These are phyloP conservation scores for Crypturellus undulatus DNA, from an alignment of 2,113 vertebrate species.

Conservation along the genomic window DNA sequence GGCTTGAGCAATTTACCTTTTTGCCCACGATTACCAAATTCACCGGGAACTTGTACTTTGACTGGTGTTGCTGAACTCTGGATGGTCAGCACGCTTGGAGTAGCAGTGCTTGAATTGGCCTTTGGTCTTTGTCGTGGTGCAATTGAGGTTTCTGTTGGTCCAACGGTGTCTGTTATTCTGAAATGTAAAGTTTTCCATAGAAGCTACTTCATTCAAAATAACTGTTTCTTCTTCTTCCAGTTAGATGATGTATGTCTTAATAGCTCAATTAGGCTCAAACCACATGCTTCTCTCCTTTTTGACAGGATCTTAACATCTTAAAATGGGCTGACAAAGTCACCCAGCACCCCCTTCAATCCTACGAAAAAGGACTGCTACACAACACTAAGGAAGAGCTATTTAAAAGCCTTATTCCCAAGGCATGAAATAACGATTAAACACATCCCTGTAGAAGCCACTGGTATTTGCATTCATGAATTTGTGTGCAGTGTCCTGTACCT, in stretches of 20 bases:
- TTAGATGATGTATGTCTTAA: background rate
- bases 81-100: slow-evolving; percentile 84
- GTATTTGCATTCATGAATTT: background rate
- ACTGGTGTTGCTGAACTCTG: slow-evolving; percentile 89
- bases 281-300: background rate
- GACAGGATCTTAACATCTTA: accelerated
- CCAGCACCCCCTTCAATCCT: background rate
- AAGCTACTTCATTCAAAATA: background rate
- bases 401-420: background rate
- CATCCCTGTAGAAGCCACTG: no score
- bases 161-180: slow-evolving; percentile 94
- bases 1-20: slow-evolving; percentile 80
- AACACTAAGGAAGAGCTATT: background rate
- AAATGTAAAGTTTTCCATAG: background rate
- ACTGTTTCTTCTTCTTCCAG: background rate
- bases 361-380: accelerated
- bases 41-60: slow-evolving; percentile 86
- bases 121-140: slow-evolving; percentile 96
- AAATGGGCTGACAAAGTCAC: background rate
- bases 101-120: slow-evolving; percentile 79
- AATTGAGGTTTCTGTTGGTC: slow-evolving; percentile 98
- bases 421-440: background rate
- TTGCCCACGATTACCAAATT: slow-evolving; percentile 82
- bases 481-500: accelerated
- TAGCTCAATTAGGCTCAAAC: background rate